A percentile compares a stretch with the other conserved stretches of the same genome.
Conservation (phyloP, 2,797 vertebrate species). For the Gila robusta region DNA sequence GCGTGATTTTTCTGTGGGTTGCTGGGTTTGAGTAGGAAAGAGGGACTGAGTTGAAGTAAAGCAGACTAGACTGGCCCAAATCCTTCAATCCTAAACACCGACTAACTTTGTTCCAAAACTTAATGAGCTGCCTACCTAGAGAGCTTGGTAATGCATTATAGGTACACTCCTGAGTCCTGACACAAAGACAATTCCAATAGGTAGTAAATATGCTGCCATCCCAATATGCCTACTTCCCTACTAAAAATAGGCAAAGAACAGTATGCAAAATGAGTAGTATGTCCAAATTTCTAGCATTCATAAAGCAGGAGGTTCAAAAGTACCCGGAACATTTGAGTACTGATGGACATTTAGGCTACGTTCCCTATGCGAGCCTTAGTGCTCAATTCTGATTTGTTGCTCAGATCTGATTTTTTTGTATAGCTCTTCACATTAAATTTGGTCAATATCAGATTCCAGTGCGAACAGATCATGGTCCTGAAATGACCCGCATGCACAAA, state of each 20-base stretch:
- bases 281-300: not conserved
- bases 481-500: no score
- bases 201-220: not conserved
- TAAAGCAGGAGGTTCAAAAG: not conserved
- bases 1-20: conserved; percentile 5
- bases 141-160: conserved; percentile 12
- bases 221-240: not conserved
- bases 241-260: not conserved
- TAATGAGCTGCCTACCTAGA: conserved; percentile 8
- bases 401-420: no score
- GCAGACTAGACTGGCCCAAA: conserved; percentile 13
- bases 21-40: conserved; percentile 12
- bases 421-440: no score
- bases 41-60: conserved; percentile 14
- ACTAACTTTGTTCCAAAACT: conserved; percentile 21
- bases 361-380: no score
- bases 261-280: not conserved
- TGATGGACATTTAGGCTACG: not conserved
- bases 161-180: not conserved
- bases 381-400: no score
- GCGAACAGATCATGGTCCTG: no score
- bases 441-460: no score
- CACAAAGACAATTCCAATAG: not conserved
- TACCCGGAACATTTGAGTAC: not conserved
- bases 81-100: conserved; percentile 30